These are phyloP conservation scores for Eilema griseolum DNA, from an alignment of 2,888 invertebrate genomes.

Conservation along the genomic window DNA sequence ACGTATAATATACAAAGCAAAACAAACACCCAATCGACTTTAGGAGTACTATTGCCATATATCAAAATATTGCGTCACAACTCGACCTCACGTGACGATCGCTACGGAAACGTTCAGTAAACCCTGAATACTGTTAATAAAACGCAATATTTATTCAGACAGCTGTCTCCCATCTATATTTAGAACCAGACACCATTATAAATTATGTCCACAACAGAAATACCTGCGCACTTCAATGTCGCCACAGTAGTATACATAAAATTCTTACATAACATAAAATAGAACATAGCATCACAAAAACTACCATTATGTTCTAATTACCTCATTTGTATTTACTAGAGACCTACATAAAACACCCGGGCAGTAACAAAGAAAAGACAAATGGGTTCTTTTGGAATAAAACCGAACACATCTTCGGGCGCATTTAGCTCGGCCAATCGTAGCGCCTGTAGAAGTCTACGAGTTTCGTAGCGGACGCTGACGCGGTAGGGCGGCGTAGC, in stretches of 20 bases:
- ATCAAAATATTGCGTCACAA: background rate
- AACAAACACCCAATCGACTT: background rate
- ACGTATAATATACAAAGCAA: no score
- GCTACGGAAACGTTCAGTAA: background rate
- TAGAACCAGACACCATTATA: constrained; percentile 29
- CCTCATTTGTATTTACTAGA: constrained; percentile 59
- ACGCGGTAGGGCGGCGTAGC: constrained; percentile 79
- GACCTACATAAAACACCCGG: constrained; percentile 52
- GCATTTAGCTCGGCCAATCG: constrained; percentile 65
- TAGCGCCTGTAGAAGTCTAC: constrained; percentile 78
- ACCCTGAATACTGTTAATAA: constrained; percentile 16
- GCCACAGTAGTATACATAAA: constrained; percentile 8
- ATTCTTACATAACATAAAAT: constrained; percentile 26
- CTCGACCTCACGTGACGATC: constrained; percentile 6
- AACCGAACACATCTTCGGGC: constrained; percentile 60
- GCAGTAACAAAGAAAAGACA: constrained; percentile 65
- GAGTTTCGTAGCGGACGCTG: constrained; percentile 76
- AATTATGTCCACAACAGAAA: constrained; percentile 29
- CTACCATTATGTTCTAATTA: constrained; percentile 58
- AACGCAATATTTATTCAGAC: constrained; percentile 19
- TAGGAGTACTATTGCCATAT: background rate
- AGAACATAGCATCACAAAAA: constrained; percentile 46
- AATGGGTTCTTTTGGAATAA: constrained; percentile 55
- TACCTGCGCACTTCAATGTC: constrained; percentile 19
- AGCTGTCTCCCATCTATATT: constrained; percentile 30